These are phyloP conservation scores for Botrylloides violaceus DNA, from an alignment of 23 tunicate species.

Conservation along the genomic window DNA sequence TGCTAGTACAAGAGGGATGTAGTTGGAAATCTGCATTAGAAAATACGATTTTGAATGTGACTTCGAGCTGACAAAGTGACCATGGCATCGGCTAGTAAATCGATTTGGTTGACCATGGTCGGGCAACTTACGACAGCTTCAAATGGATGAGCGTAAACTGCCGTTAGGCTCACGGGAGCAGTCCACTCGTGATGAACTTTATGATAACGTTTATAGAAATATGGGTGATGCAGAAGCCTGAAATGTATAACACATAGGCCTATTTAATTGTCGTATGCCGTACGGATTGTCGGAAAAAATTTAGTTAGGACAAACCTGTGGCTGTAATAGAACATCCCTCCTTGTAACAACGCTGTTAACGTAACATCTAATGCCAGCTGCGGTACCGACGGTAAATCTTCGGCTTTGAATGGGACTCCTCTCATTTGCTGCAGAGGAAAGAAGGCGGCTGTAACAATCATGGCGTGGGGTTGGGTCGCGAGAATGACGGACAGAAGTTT, in stretches of 20 bases:
- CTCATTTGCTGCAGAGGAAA: conserved; percentile 41
- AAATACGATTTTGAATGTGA: no score
- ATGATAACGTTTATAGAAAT: conserved; percentile 66
- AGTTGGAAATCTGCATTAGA: conserved; percentile 37
- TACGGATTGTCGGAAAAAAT: not conserved
- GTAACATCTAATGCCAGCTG: conserved; percentile 23
- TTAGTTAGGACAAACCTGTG: conserved; percentile 40
- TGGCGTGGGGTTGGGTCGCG: conserved; percentile 7
- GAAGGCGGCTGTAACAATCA: conserved; percentile 3
- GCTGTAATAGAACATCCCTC: conserved; percentile 50
- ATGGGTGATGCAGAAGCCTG: conserved; percentile 71
- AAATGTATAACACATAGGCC: no score
- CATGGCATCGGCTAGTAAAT: no score
- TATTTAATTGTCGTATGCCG: no score
- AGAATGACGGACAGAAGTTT: conserved; percentile 18
- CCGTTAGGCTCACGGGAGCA: conserved; percentile 91
- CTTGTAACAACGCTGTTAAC: conserved; percentile 37
- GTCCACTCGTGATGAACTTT: conserved; percentile 94
- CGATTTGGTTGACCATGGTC: no score
- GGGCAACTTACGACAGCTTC: conserved; percentile 68
- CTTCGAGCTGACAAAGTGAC: no score
- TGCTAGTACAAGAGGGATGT: conserved; percentile 39
- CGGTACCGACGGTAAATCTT: conserved; percentile 36
- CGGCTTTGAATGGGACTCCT: conserved; percentile 34
- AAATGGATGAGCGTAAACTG: conserved; percentile 85